Percentiles rank a stretch among this genome's conserved stretches.
phyloP scores from a whole-genome alignment of 2,888 invertebrate genomes.

The Apantesis nais region DNA sequence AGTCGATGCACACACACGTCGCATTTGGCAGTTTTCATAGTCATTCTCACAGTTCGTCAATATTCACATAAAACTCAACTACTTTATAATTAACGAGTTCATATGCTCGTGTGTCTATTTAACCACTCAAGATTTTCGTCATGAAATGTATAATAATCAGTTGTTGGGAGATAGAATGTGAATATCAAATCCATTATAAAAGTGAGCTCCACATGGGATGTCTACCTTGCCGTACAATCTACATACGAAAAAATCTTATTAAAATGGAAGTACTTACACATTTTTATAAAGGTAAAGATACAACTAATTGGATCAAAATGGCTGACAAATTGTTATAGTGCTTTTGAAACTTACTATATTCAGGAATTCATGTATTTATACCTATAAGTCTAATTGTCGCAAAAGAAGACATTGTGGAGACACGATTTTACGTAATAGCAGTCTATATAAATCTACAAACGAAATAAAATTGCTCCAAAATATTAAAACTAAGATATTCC shows the following conservation, averaged over 20 bases:
- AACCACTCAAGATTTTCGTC: slow-evolving; percentile 41
- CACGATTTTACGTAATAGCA: slow-evolving; percentile 59
- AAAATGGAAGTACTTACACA: slow-evolving; percentile 84
- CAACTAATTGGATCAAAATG: slow-evolving; percentile 82
- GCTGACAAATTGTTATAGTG: slow-evolving; percentile 78
- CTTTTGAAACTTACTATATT: slow-evolving; percentile 72
- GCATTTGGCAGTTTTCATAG: slow-evolving; percentile 83
- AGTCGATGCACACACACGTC: slow-evolving; percentile 50
- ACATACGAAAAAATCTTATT: slow-evolving; percentile 81
- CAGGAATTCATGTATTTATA: slow-evolving; percentile 69
- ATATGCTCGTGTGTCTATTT: slow-evolving; percentile 30
- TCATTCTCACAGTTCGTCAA: slow-evolving; percentile 68
- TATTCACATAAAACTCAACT: slow-evolving; percentile 74
- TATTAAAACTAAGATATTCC: slow-evolving; percentile 66
- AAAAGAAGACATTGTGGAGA: slow-evolving; percentile 76
- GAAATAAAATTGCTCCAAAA: slow-evolving; percentile 52
- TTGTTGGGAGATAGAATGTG: slow-evolving; percentile 67
- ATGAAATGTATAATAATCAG: slow-evolving; percentile 54
- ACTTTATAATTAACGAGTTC: slow-evolving; percentile 53
- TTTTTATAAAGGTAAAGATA: slow-evolving; percentile 69
- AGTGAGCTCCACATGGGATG: slow-evolving; percentile 72
- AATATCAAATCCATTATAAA: slow-evolving; percentile 68
- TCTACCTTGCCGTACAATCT: slow-evolving; percentile 77
- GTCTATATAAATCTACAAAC: slow-evolving; percentile 57
- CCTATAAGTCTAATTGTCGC: slow-evolving; percentile 72